Base-by-base conservation (phyloP, 1,140 invertebrate species). In the Saccostrea cuccullata region DNA sequence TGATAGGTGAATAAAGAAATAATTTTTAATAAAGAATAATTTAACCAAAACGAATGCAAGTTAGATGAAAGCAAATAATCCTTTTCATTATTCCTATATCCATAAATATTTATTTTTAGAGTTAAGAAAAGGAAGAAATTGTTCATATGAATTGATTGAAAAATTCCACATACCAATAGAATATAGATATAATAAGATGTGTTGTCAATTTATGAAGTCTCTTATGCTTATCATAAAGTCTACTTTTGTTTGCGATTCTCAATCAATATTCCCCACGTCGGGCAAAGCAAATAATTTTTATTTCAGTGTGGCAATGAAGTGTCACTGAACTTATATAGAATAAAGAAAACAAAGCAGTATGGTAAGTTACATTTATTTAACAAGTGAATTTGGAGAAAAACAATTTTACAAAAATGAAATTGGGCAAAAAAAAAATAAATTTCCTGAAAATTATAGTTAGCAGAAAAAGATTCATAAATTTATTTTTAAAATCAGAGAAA, bases 101-200 rank as follows among this genome's bases (percentile, higher is more conserved):
- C n/a, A n/a, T 60, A 64, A 13, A 60, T 60, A 20, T 60, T 15
- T 60, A 20, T 20, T 20, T 20, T 77, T 12, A 12, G 15, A 15
- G 26, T 36, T 26, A 73, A 23, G 15, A 77, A 30, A 36, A 30
- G 70, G 13, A 36, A 30, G 30, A 64, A 64, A 20, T 1, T 64
- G 1, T n/a, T n/a, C 13, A 20, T 20, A 20, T 20, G 58, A 64
- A 64, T 20, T n/a, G n/a, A 64, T 64, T 64, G 1, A 47, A 47
- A 47, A 47, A 47, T 47, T 47, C 47, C 60, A 36, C 23, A 77
- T 77, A 77, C 70, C 70, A 4, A 77, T 26, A 30, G 15, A 77
- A 36, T 77, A 77, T 30, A 77, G 70, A 77, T 77, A 30, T 77
- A 36, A 13, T 36, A 77, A 36, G 26, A 77, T 77, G 70, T 77